Evolutionary conservation across 2,797 vertebrate genomes (phyloP), one percentile per base, ranked within the genome.

Genomic region (Orientallactaga sibirica): DNA sequence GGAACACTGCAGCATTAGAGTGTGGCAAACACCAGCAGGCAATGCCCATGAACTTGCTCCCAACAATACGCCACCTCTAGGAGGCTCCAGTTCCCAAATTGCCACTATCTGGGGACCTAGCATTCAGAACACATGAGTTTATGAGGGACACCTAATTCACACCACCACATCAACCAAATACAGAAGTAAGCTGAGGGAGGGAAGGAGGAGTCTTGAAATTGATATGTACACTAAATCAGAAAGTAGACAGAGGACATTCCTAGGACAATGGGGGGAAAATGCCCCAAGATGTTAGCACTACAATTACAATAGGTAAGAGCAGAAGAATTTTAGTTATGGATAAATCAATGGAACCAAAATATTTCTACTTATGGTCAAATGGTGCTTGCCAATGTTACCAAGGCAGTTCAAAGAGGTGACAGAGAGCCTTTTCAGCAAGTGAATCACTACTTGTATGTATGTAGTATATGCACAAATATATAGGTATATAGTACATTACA

Each of bases 211-310:
- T 62, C 14, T 86, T 95, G 48, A 52, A 52, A 41, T 73, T 71
- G 68, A 64, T 18, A 27, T 43, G 18, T 76, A 52, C 91, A 83
- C 48, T 75, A 88, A 93, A n/a, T 92, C 24, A 86, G 76, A 24
- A 86, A 15, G 61, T 62, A 62, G 61, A 22, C 61, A 37, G 90
- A 86, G 22, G 64, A 67, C 64, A 93, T 86, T 76, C 3, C 82
- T 73, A 86, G 24, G 58, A 77, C 37, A 71, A 81, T n/a, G 86
- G 61, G 37, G 33, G 85, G 85, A 66, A 18, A n/a, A 76, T 75
- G 19, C 12, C 27, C 43, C 67, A 62, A 85, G 48, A 79, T 70
- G 25, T 48, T 70, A 84, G 27, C 25, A 14, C 9, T 61, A 11
- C 11, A 85, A 43, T 73, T 86, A 73, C 77, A 81, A 41, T 41